These are phyloP conservation scores for Pseudorhiza aurosa DNA, from an alignment of 30 jellyfish, hydroid and myxozoan genomes.

Conservation along the genomic window DNA sequence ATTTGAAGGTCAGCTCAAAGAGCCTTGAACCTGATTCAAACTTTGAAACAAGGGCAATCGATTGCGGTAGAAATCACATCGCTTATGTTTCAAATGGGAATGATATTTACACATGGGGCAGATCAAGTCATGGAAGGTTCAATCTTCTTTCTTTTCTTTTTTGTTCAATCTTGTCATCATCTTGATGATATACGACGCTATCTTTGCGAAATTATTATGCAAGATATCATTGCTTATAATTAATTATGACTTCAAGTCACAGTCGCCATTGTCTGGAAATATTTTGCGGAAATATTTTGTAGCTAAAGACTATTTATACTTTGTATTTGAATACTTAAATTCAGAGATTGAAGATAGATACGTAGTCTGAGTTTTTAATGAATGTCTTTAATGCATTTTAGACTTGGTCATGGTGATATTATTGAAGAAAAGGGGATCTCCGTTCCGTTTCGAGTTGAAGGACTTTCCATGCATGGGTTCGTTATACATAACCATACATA, in stretches of 20 bases:
- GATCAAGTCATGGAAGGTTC: conserved; percentile 89
- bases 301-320: no score
- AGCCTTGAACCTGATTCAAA: conserved; percentile 49
- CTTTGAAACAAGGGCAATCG: conserved; percentile 38
- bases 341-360: no score
- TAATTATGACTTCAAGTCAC: no score
- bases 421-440: conserved; percentile 80
- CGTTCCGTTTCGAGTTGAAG: conserved; percentile 90
- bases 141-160: background rate
- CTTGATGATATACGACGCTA: no score
- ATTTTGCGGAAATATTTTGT: no score
- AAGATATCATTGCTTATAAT: no score
- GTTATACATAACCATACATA: no score
- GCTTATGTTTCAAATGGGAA: conserved; percentile 78
- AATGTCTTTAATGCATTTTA: background rate
- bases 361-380: background rate
- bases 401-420: conserved; percentile 94
- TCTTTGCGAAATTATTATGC: no score
- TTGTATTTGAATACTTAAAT: no score
- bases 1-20: conserved; percentile 37
- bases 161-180: no score
- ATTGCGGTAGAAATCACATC: conserved; percentile 89
- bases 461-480: conserved; percentile 97
- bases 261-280: no score
- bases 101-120: conserved; percentile 95